A percentile compares a stretch with the other conserved stretches of the same genome.
Evolutionary conservation across 1,140 invertebrate genomes (phyloP).

Genomic region (Drosophila subobscura): DNA sequence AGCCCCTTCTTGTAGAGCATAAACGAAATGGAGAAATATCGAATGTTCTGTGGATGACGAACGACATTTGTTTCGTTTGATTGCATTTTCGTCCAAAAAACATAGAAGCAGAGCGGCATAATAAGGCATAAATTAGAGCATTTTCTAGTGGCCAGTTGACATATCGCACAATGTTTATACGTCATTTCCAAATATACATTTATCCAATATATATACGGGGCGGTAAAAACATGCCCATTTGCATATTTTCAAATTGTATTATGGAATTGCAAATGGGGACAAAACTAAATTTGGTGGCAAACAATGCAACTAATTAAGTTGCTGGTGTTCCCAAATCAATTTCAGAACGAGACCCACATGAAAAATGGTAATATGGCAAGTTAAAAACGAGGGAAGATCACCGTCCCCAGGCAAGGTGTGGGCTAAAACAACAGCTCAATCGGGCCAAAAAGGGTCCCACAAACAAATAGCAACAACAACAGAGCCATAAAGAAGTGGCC

Average conservation of each 20-base stretch:
- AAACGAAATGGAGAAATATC: not conserved
- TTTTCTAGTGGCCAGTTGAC: constrained; percentile 27
- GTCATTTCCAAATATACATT: constrained; percentile 30
- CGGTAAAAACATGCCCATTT: constrained; percentile 27
- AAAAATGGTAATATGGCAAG: no score
- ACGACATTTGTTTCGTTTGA: constrained; percentile 27
- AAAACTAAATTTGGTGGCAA: constrained; percentile 25
- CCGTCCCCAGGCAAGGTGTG: constrained; percentile 9
- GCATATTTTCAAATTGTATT: constrained; percentile 28
- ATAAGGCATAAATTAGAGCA: constrained; percentile 54
- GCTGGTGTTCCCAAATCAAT: constrained; percentile 11
- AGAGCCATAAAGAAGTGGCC: constrained; percentile 34
- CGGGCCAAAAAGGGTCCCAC: constrained; percentile 39
- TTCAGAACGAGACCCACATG: not conserved
- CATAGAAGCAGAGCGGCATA: constrained; percentile 7
- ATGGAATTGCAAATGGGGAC: not conserved
- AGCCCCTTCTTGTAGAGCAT: no score
- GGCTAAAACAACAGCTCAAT: constrained; percentile 35
- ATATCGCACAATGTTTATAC: constrained; percentile 36
- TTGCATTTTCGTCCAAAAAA: constrained; percentile 37
- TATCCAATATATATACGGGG: not conserved
- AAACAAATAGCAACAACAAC: constrained; percentile 19
- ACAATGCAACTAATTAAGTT: constrained; percentile 51
- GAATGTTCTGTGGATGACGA: constrained; percentile 33
- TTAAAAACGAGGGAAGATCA: no score